Conservation (phyloP, 2,888 invertebrate genomes). For the Palloptera scutellata region DNA sequence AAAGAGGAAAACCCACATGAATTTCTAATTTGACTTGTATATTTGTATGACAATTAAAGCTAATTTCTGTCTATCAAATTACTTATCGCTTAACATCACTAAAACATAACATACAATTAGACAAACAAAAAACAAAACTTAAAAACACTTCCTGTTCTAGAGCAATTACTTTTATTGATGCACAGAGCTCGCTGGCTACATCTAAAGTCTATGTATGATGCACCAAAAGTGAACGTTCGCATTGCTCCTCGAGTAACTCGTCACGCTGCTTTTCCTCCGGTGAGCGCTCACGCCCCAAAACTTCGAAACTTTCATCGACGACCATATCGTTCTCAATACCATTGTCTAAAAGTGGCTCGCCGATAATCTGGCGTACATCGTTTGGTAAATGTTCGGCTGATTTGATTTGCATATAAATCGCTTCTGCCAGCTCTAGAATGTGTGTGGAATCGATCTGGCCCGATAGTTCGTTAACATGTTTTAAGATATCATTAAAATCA, state of each 20-base stretch:
- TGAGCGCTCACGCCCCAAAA: conserved; percentile 51
- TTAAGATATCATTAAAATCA: conserved; percentile 95
- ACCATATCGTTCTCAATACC: conserved; percentile 48
- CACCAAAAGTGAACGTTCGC: conserved; percentile 59
- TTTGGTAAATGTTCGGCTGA: conserved; percentile 76
- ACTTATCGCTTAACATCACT: background rate
- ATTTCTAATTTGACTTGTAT: no score
- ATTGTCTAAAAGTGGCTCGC: conserved; percentile 64
- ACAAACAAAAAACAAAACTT: conserved; percentile 12
- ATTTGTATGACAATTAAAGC: no score
- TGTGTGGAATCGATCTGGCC: conserved; percentile 84
- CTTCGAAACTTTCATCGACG: conserved; percentile 62
- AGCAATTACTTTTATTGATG: background rate
- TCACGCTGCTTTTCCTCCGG: conserved; percentile 58
- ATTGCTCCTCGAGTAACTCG: conserved; percentile 62
- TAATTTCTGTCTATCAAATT: no score
- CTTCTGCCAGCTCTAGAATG: conserved; percentile 87
- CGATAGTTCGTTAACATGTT: conserved; percentile 95
- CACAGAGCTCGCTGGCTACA: background rate
- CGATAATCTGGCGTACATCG: conserved; percentile 76
- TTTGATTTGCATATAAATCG: conserved; percentile 88
- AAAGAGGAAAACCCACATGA: no score
- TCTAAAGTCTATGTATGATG: conserved; percentile 48
- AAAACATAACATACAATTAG: conserved; percentile 5
- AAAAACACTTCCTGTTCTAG: no score